phyloP scores from a whole-genome alignment of 2,113 vertebrate genomes.

The Crotalus tigris region DNA sequence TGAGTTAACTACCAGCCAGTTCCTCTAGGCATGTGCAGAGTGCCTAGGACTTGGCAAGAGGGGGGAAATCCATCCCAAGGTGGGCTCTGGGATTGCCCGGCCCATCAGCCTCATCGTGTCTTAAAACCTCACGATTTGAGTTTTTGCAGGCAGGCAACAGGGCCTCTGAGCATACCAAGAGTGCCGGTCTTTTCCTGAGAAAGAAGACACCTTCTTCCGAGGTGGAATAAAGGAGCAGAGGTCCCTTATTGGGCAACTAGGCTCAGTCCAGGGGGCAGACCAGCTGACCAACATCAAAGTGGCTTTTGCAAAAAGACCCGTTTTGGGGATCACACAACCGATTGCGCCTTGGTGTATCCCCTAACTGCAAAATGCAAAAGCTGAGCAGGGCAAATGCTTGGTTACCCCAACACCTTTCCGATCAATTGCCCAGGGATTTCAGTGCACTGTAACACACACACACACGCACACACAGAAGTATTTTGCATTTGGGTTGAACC shows the following conservation, averaged over 20 bases:
- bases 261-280: neutral
- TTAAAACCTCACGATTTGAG: neutral
- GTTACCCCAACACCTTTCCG: neutral
- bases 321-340: neutral
- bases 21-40: slow-evolving; percentile 3
- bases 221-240: neutral
- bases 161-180: neutral
- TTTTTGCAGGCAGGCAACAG: neutral
- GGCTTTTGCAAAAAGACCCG: neutral
- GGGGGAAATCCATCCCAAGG: neutral
- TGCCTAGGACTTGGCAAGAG: no score
- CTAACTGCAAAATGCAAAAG: neutral
- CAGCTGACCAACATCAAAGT: neutral
- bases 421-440: neutral
- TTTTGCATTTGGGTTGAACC: neutral
- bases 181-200: neutral
- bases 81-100: neutral
- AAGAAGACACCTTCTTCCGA: neutral
- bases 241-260: no score
- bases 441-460: fast-evolving
- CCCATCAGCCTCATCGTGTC: neutral
- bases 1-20: neutral
- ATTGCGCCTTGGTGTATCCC: neutral
- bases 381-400: neutral
- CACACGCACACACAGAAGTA: no score